phyloP scores from a whole-genome alignment of 30 jellyfish, hydroid and myxozoan genomes.

The Turritopsis dohrnii region DNA sequence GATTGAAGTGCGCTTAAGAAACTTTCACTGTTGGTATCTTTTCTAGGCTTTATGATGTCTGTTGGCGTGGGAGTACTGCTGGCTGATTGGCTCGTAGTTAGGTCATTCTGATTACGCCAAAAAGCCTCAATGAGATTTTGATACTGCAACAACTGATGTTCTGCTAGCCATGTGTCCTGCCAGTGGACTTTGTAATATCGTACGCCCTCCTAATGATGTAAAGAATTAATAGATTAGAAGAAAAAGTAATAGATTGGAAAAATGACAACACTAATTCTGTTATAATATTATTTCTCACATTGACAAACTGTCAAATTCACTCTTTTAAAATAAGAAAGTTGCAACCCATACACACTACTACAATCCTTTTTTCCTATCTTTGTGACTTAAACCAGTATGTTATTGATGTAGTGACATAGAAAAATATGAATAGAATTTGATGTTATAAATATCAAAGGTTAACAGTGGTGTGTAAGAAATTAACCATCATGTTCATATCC shows the following conservation, averaged over 20 bases:
- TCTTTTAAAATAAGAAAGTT: neutral
- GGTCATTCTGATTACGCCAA: slow-evolving; percentile 25
- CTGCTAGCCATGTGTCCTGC: slow-evolving; percentile 37
- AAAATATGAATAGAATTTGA: too few species aligned
- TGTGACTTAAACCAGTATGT: too few species aligned
- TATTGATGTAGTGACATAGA: too few species aligned
- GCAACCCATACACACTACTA: too few species aligned
- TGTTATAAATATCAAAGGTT: too few species aligned
- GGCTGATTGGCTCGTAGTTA: neutral
- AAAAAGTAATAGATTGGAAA: neutral
- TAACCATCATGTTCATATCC: too few species aligned
- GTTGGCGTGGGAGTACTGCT: slow-evolving; percentile 1
- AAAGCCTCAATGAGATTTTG: slow-evolving; percentile 27
- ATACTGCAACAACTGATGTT: slow-evolving; percentile 29
- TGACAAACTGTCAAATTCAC: neutral
- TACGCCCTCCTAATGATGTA: slow-evolving; percentile 32
- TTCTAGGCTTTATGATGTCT: slow-evolving; percentile 10
- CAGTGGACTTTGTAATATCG: slow-evolving; percentile 31
- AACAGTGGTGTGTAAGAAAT: too few species aligned
- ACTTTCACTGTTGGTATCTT: slow-evolving; percentile 20
- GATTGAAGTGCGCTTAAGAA: slow-evolving; percentile 18
- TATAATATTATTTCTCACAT: neutral
- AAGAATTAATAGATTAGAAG: neutral
- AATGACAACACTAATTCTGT: neutral
- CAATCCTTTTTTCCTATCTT: too few species aligned